phyloP scores from a whole-genome alignment of 30 jellyfish, hydroid and myxozoan genomes.

The Sanderia malayensis region DNA sequence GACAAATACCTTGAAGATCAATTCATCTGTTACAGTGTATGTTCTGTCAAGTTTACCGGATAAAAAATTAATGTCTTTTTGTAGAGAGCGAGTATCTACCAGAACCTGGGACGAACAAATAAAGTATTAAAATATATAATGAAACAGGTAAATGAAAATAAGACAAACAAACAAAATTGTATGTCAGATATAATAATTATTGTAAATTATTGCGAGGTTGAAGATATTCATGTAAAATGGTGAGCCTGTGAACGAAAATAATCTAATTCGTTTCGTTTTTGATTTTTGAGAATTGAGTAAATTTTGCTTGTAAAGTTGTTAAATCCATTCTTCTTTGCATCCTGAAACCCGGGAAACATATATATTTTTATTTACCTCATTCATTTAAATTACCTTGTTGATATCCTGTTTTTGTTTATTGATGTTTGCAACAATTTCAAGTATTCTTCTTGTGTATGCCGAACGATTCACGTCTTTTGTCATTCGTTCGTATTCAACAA shows the following conservation, averaged over 20 bases:
- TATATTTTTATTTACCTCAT: too few relatives aligned
- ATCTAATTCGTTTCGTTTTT: too few relatives aligned
- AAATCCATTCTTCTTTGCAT: constrained; percentile 89
- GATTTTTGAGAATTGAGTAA: too few relatives aligned
- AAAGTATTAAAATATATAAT: too few relatives aligned
- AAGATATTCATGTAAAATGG: too few relatives aligned
- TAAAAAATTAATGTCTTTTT: constrained; percentile 85
- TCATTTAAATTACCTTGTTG: constrained; percentile 75
- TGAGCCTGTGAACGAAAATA: too few relatives aligned
- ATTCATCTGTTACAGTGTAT: constrained; percentile 93
- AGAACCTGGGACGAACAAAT: constrained; percentile 58
- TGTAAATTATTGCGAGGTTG: too few relatives aligned
- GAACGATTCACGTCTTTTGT: constrained; percentile 94
- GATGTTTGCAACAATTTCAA: constrained; percentile 93
- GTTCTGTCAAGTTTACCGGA: constrained; percentile 98
- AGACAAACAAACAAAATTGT: too few relatives aligned
- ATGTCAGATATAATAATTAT: too few relatives aligned
- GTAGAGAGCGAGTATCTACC: constrained; percentile 84
- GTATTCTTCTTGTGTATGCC: constrained; percentile 87
- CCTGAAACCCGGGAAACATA: too few relatives aligned
- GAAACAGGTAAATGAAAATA: too few relatives aligned
- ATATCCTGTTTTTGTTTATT: constrained; percentile 88
- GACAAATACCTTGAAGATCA: constrained; percentile 92
- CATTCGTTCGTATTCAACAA: constrained; percentile 86
- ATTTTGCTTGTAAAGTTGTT: too few relatives aligned